Evolutionary conservation across 2,797 vertebrate genomes (phyloP), one percentile per base, ranked within the genome.

Genomic region (Setipinna tenuifilis): DNA sequence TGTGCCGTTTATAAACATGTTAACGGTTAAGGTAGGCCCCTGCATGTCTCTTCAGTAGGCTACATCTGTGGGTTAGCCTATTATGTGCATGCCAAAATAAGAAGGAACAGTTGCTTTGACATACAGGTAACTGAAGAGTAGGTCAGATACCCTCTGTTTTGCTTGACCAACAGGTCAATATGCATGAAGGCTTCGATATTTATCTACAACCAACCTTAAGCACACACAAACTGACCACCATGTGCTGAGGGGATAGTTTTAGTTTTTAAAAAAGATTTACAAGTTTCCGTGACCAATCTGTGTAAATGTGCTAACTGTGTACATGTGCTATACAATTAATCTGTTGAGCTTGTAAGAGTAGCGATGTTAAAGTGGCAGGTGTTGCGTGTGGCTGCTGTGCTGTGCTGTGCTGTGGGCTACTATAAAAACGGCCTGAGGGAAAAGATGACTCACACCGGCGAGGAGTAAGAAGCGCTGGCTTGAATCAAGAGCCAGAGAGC

Each of bases 401-500:
- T 19, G 68, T 41, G 31, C 16, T 35, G 31, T 44, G 71, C 71
- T 78, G 35, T 71, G 31, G 71, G 48, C 31, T 59, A 82, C 41
- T 68, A 78, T 85, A 85, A 85, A 85, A 80, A 85, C 25, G 48
- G 50, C 84, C 46, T 57, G 54, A 21, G 83, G 85, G 62, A 19
- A 78, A 82, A 81, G 75, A 87, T 88, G 88, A 90, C 71, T 90
- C 88, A 90, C 57, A 65, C 48, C 44, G 61, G 71, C 21, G 71
- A 35, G 57, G 86, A 87, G 85, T 85, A 87, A 84, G 82, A 83
- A 88, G 84, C 83, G 86, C 80, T 88, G 89, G 83, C 61, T 88
- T 81, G 84, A 82, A 80, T 83, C 31, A 57, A 78, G 80, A 58
- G 80, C 81, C 85, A 90, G 86, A 90, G 87, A 93, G 90, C 88